phyloP scores from a whole-genome alignment of 2,888 invertebrate genomes.

The Crocallis elinguaria region DNA sequence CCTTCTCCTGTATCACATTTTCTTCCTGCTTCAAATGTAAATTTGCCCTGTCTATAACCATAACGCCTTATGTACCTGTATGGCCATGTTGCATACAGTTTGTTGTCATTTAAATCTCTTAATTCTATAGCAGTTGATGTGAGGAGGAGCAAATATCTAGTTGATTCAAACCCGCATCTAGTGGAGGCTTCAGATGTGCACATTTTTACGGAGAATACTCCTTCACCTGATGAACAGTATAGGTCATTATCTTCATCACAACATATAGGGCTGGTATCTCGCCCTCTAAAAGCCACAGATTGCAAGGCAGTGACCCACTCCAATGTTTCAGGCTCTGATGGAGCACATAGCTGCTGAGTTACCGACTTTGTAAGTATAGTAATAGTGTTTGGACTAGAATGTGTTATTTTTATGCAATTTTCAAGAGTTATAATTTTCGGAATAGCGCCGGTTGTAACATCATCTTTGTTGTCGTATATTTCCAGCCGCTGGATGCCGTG shows the following conservation, averaged over 20 bases:
- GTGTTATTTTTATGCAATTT: conserved; percentile 94
- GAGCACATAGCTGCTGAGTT: conserved; percentile 85
- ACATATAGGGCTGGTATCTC: conserved; percentile 82
- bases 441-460: conserved; percentile 85
- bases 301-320: conserved; percentile 93
- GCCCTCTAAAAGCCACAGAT: conserved; percentile 91
- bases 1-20: conserved; percentile 95
- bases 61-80: conserved; percentile 93
- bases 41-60: conserved; percentile 93
- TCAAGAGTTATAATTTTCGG: conserved; percentile 93
- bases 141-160: conserved; percentile 89
- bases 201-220: conserved; percentile 91
- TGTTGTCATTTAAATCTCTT: conserved; percentile 86
- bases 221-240: conserved; percentile 94
- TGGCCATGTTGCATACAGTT: conserved; percentile 91
- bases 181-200: conserved; percentile 91
- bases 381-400: conserved; percentile 85
- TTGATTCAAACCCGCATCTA: conserved; percentile 89
- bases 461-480: conserved; percentile 92
- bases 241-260: conserved; percentile 95
- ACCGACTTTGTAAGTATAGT: conserved; percentile 91
- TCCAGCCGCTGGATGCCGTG: conserved; percentile 94
- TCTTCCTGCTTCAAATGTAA: conserved; percentile 94
- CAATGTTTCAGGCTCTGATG: conserved; percentile 87
- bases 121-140: conserved; percentile 91